Evolutionary conservation across 2,113 vertebrate genomes (phyloP).

Genomic region (Pyxicephalus adspersus): DNA sequence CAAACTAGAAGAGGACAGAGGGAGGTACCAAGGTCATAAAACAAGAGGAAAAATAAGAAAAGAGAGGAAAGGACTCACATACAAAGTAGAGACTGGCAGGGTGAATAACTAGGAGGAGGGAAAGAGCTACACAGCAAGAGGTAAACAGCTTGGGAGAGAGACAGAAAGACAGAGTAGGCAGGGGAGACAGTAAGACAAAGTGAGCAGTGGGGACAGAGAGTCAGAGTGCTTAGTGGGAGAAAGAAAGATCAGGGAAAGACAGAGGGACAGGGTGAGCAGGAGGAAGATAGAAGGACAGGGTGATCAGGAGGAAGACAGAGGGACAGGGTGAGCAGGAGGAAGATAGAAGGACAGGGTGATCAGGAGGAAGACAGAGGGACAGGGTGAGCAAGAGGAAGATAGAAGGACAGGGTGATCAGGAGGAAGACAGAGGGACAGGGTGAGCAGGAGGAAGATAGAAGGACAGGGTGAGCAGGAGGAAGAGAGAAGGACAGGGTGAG

Average conservation of each 20-base stretch:
- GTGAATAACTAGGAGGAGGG: conserved; percentile 60
- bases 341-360: not conserved
- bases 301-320: not conserved
- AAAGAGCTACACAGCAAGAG: conserved; percentile 45
- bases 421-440: not conserved
- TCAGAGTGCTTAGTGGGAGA: not conserved
- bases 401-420: not conserved
- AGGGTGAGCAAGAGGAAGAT: not conserved
- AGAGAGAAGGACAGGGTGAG: not conserved
- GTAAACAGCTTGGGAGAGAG: not conserved
- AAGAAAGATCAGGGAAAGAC: not conserved
- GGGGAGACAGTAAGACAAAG: not conserved
- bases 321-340: not conserved
- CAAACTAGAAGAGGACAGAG: conserved; percentile 59
- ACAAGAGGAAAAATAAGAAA: conserved; percentile 52
- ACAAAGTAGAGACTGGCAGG: not conserved
- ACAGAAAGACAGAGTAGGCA: not conserved
- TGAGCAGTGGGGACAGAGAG: not conserved
- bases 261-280: not conserved
- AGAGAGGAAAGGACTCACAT: not conserved
- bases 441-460: too few species aligned
- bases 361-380: not conserved
- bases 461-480: not conserved
- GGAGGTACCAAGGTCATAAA: conserved; percentile 62
- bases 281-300: conserved; percentile 16